A percentile compares a stretch with the other conserved stretches of the same genome.
These are phyloP conservation scores for Varecia variegata DNA, from an alignment of 2,797 vertebrate species.

Conservation along the genomic window DNA sequence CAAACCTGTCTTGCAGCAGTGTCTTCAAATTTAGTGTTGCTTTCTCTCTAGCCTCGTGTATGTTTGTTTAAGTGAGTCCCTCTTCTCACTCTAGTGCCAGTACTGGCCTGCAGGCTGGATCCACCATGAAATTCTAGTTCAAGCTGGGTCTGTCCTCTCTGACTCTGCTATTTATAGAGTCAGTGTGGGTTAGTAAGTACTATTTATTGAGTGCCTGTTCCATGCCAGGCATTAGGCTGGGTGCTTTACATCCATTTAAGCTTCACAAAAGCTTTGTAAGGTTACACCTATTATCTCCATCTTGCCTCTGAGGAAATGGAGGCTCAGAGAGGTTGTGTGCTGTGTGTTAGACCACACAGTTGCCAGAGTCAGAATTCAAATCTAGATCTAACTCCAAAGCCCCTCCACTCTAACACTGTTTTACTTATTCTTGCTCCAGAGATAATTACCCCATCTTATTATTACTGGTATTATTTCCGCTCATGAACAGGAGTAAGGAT, in stretches of 20 bases:
- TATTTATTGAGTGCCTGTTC: constrained; percentile 44
- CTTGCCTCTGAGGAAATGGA: neutral
- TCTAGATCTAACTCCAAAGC: neutral
- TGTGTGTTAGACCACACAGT: neutral
- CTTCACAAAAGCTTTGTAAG: neutral
- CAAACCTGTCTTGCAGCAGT: constrained; percentile 11
- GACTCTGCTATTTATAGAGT: constrained; percentile 59
- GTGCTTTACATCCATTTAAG: neutral
- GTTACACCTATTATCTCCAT: neutral
- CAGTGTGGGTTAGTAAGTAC: constrained; percentile 45
- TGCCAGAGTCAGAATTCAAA: neutral
- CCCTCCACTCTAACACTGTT: neutral
- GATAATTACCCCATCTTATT: neutral
- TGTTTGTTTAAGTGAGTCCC: neutral
- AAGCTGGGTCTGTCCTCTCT: neutral
- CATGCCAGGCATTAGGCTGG: neutral
- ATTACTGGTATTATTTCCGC: neutral
- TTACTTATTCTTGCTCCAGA: neutral
- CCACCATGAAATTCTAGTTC: neutral
- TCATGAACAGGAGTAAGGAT: neutral
- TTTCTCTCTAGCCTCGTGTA: constrained; percentile 13
- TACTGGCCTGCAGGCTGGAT: neutral
- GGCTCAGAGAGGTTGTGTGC: neutral
- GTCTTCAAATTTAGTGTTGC: constrained; percentile 13
- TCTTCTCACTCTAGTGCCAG: neutral